phyloP scores from a whole-genome alignment of 2,113 vertebrate genomes.

The Proteles cristata region DNA sequence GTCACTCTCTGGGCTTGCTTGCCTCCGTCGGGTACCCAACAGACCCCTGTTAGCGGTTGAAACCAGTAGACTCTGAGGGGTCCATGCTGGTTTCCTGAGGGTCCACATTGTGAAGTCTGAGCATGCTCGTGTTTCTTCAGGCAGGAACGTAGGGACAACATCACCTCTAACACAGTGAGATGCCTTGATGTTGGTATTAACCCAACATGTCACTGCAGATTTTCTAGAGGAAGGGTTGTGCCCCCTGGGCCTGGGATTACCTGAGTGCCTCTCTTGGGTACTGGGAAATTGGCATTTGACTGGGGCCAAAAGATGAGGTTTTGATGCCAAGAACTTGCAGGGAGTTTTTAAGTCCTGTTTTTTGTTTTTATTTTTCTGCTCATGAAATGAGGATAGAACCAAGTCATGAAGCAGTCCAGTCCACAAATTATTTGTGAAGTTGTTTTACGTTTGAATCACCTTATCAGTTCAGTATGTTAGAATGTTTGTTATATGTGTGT shows the following conservation, averaged over 20 bases:
- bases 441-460: background rate
- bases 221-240: background rate
- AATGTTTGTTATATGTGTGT: background rate
- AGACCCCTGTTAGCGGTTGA: too few relatives aligned
- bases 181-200: background rate
- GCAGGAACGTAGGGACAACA: background rate
- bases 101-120: background rate
- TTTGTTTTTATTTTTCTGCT: background rate
- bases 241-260: fast-evolving
- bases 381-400: background rate
- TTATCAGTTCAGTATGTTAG: background rate
- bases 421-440: background rate
- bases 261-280: too few relatives aligned
- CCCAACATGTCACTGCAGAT: background rate
- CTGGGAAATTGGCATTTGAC: background rate
- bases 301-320: background rate
- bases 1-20: background rate
- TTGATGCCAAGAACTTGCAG: background rate
- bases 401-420: fast-evolving
- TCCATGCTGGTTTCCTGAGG: background rate
- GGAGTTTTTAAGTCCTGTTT: background rate
- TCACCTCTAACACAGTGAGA: background rate
- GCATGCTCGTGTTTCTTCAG: background rate
- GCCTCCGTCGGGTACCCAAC: background rate
- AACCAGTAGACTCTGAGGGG: background rate